These are phyloP conservation scores for Pseudorectes ferrugineus DNA, from an alignment of 2,113 vertebrate genomes.

Conservation along the genomic window DNA sequence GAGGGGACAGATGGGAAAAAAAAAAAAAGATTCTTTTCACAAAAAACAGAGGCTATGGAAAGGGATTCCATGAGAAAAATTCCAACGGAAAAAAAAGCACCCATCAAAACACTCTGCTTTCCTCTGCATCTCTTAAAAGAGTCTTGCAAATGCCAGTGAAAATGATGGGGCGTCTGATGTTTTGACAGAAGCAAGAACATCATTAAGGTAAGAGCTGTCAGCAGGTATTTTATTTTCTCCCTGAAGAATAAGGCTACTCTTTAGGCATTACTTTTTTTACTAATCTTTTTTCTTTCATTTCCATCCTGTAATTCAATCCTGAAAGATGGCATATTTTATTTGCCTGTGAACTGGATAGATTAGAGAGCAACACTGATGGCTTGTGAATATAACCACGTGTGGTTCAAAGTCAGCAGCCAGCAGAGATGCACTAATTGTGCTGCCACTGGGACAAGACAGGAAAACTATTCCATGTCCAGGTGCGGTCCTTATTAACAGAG, in stretches of 20 bases:
- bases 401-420: neutral
- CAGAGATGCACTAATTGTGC: neutral
- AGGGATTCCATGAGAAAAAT: neutral
- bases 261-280: conserved; percentile 16
- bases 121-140: neutral
- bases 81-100: neutral
- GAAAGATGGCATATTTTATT: neutral
- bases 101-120: conserved; percentile 6
- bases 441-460: neutral
- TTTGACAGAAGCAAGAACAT: conserved; percentile 44
- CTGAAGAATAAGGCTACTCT: conserved; percentile 24
- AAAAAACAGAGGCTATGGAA: neutral
- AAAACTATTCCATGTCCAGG: neutral
- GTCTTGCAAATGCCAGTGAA: conserved; percentile 23
- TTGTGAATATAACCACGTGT: neutral
- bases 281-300: conserved; percentile 24
- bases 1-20: neutral
- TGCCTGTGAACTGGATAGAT: conserved; percentile 1
- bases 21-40: neutral
- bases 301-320: neutral
- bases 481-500: neutral
- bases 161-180: neutral
- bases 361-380: neutral
- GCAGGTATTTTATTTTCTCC: conserved; percentile 30
- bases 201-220: conserved; percentile 53